These are phyloP conservation scores for Lates calcarifer DNA, from an alignment of 2,113 vertebrate genomes.

Conservation along the genomic window DNA sequence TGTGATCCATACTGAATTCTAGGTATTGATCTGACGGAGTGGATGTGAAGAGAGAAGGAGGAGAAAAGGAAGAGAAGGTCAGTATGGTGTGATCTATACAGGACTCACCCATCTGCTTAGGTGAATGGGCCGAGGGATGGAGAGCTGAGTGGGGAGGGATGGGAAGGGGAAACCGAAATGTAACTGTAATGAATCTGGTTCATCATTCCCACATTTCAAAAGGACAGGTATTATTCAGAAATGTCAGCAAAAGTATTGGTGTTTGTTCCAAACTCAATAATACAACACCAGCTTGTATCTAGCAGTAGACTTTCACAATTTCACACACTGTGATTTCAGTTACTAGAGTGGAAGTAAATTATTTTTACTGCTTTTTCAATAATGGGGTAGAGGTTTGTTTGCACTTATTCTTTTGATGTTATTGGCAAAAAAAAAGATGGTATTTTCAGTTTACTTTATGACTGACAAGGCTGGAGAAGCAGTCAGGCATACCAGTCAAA, in stretches of 20 bases:
- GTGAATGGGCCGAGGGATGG: not conserved
- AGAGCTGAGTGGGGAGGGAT: not conserved
- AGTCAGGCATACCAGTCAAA: not conserved
- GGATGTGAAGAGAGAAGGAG: constrained; percentile 13
- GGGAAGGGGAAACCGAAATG: not conserved
- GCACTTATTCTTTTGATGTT: not conserved
- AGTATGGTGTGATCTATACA: constrained; percentile 2
- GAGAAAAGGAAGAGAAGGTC: constrained; percentile 25
- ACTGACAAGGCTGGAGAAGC: not conserved
- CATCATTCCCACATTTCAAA: not conserved
- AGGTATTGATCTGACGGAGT: constrained; percentile 34
- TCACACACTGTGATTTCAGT: constrained; percentile 41
- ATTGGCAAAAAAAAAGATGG: not conserved
- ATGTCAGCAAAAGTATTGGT: not conserved
- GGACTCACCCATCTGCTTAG: constrained; percentile 1
- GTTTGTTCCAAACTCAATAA: constrained; percentile 31
- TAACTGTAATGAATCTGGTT: not conserved
- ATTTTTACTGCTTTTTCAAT: constrained; percentile 3
- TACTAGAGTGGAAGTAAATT: not conserved
- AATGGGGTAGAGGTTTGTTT: not conserved
- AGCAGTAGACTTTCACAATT: constrained; percentile 45
- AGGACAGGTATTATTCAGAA: not conserved
- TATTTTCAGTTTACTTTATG: not conserved
- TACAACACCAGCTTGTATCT: constrained; percentile 20
- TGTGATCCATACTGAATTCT: constrained; percentile 50